Evolutionary conservation across 2,888 invertebrate species (phyloP), one percentile per base, ranked within the genome.

Genomic region (Phytoseiulus persimilis): DNA sequence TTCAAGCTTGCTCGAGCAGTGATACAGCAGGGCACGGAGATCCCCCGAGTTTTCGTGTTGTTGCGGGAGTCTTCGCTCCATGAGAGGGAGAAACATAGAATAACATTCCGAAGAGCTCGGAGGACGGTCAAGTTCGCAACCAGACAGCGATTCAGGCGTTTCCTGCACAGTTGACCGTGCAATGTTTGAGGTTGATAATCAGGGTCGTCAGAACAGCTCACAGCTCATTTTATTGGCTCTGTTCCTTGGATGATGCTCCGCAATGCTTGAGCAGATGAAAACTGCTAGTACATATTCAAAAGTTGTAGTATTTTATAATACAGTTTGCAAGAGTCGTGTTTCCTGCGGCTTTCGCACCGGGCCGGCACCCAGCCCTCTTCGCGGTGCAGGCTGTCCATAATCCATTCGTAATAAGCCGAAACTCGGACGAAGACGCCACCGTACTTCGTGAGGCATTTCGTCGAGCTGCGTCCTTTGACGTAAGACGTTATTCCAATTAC

Each of bases 391-490:
- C 87, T 45, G 0, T 87, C 33, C 33, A 87, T 32, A 32, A 87
- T 87, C 87, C 87, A 87, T 18, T 45, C 32, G 18, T 87, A 87
- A 45, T 87, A 87, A 3, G 87, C 87, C 6, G 87, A 87, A 32
- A 87, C 87, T 32, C 87, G 87, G 23, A 87, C 87, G 45, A 87
- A 87, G 28, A 87, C 87, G 33, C 87, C 87, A 33, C 87, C 87
- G 32, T 87, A 87, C 45, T 87, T 87, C n/a, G 87, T 87, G 28
- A 87, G 87, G 45, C 87, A 87, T 45, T 87, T 87, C 18, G 87
- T 87, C 87, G 87, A 87, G 32, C 87, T 87, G 87, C 87, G 87
- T n/a, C 87, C 87, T 32, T 87, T 87, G n/a, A 87, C 87, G 87
- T 87, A 87, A 87, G 87, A 87, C 32, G 87, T 87, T 32, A 87